A percentile compares a stretch with the other conserved stretches of the same genome.
Evolutionary conservation across 2,888 invertebrate species (phyloP).

Genomic region (Parascotia fuliginaria): DNA sequence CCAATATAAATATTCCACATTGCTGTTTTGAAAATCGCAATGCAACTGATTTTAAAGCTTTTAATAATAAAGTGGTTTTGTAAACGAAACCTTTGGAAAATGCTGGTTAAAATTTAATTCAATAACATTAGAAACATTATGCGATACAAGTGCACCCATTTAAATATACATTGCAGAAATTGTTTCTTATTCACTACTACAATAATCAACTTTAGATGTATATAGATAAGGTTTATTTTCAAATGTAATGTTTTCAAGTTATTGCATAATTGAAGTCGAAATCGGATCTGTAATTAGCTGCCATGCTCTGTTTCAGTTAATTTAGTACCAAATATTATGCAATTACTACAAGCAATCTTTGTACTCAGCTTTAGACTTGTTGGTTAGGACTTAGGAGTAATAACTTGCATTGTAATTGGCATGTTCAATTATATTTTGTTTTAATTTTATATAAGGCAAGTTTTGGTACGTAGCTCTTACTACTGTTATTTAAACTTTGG

Average conservation of each 20-base stretch:
- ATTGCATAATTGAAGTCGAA: constrained; percentile 38
- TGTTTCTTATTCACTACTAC: background rate
- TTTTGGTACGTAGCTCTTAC: too few species aligned
- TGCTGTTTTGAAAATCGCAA: background rate
- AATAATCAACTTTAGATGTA: background rate
- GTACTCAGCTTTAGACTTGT: too few species aligned
- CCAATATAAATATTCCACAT: too few species aligned
- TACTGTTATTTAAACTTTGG: too few species aligned
- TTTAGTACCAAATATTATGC: constrained; percentile 49
- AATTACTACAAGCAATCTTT: constrained; percentile 36
- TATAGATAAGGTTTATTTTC: background rate
- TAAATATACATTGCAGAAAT: constrained; percentile 27
- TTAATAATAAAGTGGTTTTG: background rate
- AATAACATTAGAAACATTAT: constrained; percentile 27
- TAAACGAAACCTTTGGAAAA: constrained; percentile 15
- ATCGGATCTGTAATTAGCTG: constrained; percentile 56
- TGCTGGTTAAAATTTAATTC: constrained; percentile 26
- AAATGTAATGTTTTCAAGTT: background rate
- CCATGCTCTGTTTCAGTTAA: constrained; percentile 51
- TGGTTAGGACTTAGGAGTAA: too few species aligned
- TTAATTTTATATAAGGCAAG: too few species aligned
- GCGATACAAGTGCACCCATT: constrained; percentile 33
- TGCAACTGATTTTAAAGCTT: background rate
- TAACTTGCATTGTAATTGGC: too few species aligned
- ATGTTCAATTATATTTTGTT: too few species aligned